phyloP scores from a whole-genome alignment of 2,888 invertebrate species.

The Atherix ibis region DNA sequence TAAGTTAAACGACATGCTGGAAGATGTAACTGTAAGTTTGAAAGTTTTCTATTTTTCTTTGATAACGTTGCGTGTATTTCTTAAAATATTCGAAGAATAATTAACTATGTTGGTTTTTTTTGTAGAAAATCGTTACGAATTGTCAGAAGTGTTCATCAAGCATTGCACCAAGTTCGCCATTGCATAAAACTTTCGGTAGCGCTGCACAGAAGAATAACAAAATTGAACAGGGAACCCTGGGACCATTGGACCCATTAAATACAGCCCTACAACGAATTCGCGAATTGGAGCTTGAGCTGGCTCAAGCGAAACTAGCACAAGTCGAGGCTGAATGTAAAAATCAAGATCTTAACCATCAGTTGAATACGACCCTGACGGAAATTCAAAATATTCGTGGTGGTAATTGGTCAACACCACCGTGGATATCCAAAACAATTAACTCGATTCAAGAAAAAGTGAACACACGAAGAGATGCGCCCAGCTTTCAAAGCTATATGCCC shows the following conservation, averaged over 20 bases:
- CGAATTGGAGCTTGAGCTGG: slow-evolving; percentile 87
- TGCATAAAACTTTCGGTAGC: slow-evolving; percentile 9
- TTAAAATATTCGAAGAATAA: too few relatives aligned
- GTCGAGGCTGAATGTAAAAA: slow-evolving; percentile 95
- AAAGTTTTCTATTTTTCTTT: slow-evolving; percentile 4
- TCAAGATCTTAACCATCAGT: slow-evolving; percentile 84
- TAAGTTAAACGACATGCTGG: slow-evolving; percentile 39
- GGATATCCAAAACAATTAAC: slow-evolving; percentile 81
- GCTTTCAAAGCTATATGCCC: slow-evolving; percentile 31
- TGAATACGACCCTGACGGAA: slow-evolving; percentile 68
- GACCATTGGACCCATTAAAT: slow-evolving; percentile 29
- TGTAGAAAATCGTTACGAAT: slow-evolving; percentile 35
- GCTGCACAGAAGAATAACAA: slow-evolving; percentile 11
- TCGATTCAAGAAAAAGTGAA: slow-evolving; percentile 31
- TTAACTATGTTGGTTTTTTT: too few relatives aligned
- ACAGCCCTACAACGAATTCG: slow-evolving; percentile 44
- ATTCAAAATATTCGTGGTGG: slow-evolving; percentile 37
- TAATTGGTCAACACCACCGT: slow-evolving; percentile 74
- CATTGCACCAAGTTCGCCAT: slow-evolving; percentile 12
- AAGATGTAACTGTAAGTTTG: slow-evolving; percentile 37
- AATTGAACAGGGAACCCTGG: slow-evolving; percentile 20
- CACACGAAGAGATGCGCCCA: slow-evolving; percentile 20
- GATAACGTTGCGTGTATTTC: too few relatives aligned
- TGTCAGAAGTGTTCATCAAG: slow-evolving; percentile 36
- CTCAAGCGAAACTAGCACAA: slow-evolving; percentile 90